Base-by-base conservation (phyloP, 2,797 vertebrate species). In the Crocodylus rhombifer region DNA sequence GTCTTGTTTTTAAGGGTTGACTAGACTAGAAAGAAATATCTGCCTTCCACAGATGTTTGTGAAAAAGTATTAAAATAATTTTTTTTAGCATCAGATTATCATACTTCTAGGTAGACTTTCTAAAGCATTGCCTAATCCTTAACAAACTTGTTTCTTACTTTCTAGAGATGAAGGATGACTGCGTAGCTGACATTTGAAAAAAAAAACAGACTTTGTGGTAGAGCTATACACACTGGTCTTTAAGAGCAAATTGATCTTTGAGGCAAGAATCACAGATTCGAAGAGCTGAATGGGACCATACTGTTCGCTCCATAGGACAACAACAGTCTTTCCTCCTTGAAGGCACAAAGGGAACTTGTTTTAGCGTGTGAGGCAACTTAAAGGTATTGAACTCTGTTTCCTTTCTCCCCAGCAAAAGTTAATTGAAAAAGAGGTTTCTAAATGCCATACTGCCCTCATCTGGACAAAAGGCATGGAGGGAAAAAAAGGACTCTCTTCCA, bases 241-340 rank as follows among this genome's bases (percentile, higher is more conserved):
- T 77, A 58, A 82, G n/a, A 86, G 11, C 3, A 94, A 95, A 96
- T 18, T 77, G 79, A 90, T 92, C 93, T 95, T 92, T 92, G 73
- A 83, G 90, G 93, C 64, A 74, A 63, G 42, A 74, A 84, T 4
- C 13, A 74, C 20, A 88, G 58, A 58, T 26, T 87, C 1, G 89
- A 25, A 9, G 14, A 13, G 75, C 9, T 80, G 36, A 92, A 93
- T 93, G 58, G 21, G 4, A 90, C 63, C 3, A 21, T 36, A 77
- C 21, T 69, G 71, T 85, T 92, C 88, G 36, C 60, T 77, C 71
- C 91, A 64, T 1, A 84, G 28, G 26, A 55, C 62, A 74, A 77
- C 23, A 92, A 89, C 77, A 90, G 17, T 2, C 56, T 82, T 89
- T 80, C 18, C 83, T n/a, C 6, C 18, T 90, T 84, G 88, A 91